A percentile compares a stretch with the other conserved stretches of the same genome.
These are phyloP conservation scores for Heliconius sara DNA, from an alignment of 2,888 invertebrate genomes.

Conservation along the genomic window DNA sequence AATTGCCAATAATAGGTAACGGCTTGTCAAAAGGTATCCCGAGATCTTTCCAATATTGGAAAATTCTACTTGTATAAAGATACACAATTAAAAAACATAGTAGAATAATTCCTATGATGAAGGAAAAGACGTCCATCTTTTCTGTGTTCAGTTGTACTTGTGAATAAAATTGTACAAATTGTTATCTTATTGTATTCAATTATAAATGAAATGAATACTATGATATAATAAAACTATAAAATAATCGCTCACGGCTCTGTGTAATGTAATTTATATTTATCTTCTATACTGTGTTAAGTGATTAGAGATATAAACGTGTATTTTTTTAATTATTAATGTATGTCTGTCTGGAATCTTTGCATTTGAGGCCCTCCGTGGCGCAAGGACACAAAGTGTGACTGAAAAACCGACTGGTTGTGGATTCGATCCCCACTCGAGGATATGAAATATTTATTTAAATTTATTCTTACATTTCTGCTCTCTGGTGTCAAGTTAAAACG, in stretches of 20 bases:
- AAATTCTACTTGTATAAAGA: constrained; percentile 55
- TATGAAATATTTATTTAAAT: too few relatives aligned
- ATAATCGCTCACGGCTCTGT: background rate
- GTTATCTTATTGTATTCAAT: constrained; percentile 6
- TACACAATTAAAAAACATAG: constrained; percentile 54
- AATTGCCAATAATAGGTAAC: constrained; percentile 61
- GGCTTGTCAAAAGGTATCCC: constrained; percentile 66
- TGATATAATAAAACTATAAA: background rate
- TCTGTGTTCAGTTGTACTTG: background rate
- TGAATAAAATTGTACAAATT: background rate
- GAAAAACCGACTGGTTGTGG: too few relatives aligned
- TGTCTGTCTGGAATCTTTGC: too few relatives aligned
- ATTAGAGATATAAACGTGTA: too few relatives aligned
- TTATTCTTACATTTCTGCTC: too few relatives aligned
- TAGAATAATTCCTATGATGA: constrained; percentile 29
- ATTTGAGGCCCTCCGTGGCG: too few relatives aligned
- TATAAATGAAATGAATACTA: background rate
- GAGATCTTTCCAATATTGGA: constrained; percentile 69
- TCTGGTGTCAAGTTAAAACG: too few relatives aligned
- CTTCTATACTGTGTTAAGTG: background rate
- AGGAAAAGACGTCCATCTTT: constrained; percentile 21
- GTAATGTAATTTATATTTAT: background rate
- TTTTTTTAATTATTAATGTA: too few relatives aligned
- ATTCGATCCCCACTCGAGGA: too few relatives aligned
- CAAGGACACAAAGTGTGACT: too few relatives aligned